A percentile compares a stretch with the other conserved stretches of the same genome.
phyloP scores from a whole-genome alignment of 2,113 vertebrate species.

The Mustela nigripes region DNA sequence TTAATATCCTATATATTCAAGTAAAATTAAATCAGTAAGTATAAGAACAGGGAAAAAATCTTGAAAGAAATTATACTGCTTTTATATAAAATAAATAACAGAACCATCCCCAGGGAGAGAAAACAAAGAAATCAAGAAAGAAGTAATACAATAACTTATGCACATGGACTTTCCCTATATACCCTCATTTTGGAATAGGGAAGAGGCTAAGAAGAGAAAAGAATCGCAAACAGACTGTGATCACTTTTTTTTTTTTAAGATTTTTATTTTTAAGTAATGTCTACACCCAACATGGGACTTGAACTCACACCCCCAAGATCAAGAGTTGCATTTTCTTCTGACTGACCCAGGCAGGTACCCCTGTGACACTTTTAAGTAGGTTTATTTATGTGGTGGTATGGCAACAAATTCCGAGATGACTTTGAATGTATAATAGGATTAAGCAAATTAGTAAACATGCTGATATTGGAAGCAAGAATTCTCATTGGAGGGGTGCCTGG shows the following conservation, averaged over 20 bases:
- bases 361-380: neutral
- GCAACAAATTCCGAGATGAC: neutral
- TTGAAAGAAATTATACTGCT: neutral
- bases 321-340: neutral
- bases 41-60: neutral
- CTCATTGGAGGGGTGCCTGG: neutral
- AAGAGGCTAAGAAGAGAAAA: neutral
- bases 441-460: neutral
- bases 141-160: conserved; percentile 22
- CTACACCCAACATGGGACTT: neutral
- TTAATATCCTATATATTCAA: neutral
- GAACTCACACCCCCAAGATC: neutral
- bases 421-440: neutral
- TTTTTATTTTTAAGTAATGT: neutral
- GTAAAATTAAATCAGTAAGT: neutral
- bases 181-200: neutral
- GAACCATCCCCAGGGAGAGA: neutral
- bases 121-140: neutral
- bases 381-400: neutral
- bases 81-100: neutral
- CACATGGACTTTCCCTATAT: neutral
- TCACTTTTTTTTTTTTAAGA: neutral
- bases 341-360: neutral
- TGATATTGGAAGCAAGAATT: neutral
- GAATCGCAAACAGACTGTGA: neutral